Base-by-base conservation (phyloP, 2,888 invertebrate species). In the Gari tellinella region DNA sequence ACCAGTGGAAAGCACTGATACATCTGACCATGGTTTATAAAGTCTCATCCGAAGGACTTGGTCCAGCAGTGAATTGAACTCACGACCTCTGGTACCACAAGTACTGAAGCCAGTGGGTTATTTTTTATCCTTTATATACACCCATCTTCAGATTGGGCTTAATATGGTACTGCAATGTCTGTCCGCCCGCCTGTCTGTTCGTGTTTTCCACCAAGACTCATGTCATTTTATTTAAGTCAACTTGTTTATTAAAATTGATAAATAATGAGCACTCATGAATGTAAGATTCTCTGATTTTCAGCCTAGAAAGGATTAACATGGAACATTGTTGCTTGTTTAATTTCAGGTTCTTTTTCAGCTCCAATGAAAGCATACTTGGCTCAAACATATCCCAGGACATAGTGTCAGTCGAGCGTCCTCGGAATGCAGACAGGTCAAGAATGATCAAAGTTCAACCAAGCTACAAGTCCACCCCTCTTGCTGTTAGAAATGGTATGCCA, bases 331-430 rank as follows among this genome's bases (percentile, higher is more conserved):
- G 8, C 12, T 14, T 49, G 23, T 25, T 14, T 49, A 17, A 4
- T 49, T 49, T 21, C 15, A 49, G 15, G 21, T 49, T 17, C 15
- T 23, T 12, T 7, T 49, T 49, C 19, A 17, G 37, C 15, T 17
- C n/a, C 26, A 79, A 79, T 38, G 66, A 62, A 40, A 79, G 75
- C 48, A 75, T 79, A 26, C 60, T 79, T n/a, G 75, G 79, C n/a
- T 60, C 73, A 15, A 52, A 60, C 2, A 53, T 61, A 8, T 25
- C 31, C 15, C 31, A 31, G 10, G 31, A 31, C 10, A n/a, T n/a
- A n/a, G 31, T 31, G 4, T 45, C 55, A 37, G 41, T 26, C 19
- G 31, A 53, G n/a, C 25, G n/a, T 23, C 49, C 38, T n/a, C 41
- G 23, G 3, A 25, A 23, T 37, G 45, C 64, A 17, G 48, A 62